phyloP scores from a whole-genome alignment of 2,797 vertebrate genomes.

The Poecilia wingei region DNA sequence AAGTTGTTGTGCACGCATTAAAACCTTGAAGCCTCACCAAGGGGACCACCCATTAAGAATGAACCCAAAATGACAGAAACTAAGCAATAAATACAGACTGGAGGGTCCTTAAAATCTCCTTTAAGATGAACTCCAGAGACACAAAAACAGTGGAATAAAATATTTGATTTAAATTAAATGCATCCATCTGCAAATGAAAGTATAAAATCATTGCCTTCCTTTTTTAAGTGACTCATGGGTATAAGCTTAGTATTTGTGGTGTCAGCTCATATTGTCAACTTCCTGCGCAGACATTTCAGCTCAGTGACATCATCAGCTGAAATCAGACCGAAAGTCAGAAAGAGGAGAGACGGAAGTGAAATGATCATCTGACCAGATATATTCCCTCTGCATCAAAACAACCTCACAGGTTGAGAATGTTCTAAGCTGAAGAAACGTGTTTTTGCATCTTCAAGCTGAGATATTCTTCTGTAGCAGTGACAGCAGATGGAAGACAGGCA shows the following conservation, averaged over 20 bases:
- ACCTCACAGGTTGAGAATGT: not conserved
- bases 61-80: not conserved
- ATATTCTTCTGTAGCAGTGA: not conserved
- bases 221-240: not conserved
- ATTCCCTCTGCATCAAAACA: not conserved
- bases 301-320: not conserved
- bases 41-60: not conserved
- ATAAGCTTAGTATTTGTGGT: not conserved
- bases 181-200: not conserved
- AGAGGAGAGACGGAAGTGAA: not conserved
- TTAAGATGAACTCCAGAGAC: not conserved
- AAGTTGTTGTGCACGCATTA: not conserved
- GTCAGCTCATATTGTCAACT: not conserved
- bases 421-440: not conserved
- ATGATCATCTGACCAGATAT: not conserved
- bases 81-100: not conserved
- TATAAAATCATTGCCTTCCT: not conserved
- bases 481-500: not conserved
- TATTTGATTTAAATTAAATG: not conserved
- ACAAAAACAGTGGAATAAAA: not conserved
- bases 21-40: not conserved
- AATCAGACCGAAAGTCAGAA: not conserved
- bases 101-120: not conserved
- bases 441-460: not conserved
- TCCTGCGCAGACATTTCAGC: not conserved